Conservation (phyloP, 2,888 invertebrate genomes). For the Dermolepida albohirtum region DNA sequence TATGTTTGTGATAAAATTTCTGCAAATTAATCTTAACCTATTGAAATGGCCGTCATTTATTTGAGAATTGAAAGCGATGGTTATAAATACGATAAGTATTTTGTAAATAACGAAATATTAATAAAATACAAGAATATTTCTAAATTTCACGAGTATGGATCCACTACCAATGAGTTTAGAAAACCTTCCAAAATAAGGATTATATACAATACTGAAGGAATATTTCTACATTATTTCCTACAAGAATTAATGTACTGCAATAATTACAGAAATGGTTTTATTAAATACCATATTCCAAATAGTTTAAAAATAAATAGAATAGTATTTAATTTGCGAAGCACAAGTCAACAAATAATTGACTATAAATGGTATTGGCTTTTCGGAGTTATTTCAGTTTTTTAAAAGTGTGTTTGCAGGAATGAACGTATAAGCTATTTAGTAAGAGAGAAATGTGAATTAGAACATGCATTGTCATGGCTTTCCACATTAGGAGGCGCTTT, state of each 20-base stretch:
- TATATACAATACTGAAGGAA: constrained; percentile 51
- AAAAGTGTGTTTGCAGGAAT: constrained; percentile 64
- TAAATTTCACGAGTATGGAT: background rate
- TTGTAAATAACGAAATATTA: constrained; percentile 21
- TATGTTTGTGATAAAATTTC: constrained; percentile 9
- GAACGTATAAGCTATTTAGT: constrained; percentile 65
- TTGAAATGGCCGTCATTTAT: constrained; percentile 39
- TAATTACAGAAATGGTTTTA: constrained; percentile 43
- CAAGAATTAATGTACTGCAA: constrained; percentile 51
- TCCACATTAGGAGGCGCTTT: constrained; percentile 97
- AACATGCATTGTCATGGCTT: constrained; percentile 91
- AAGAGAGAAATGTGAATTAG: constrained; percentile 79
- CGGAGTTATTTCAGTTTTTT: constrained; percentile 7
- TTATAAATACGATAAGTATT: constrained; percentile 39
- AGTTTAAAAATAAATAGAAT: constrained; percentile 14
- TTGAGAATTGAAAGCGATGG: constrained; percentile 42
- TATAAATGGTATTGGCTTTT: constrained; percentile 73
- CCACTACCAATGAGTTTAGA: background rate
- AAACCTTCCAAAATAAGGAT: constrained; percentile 14
- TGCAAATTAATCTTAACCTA: constrained; percentile 22
- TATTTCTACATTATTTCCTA: constrained; percentile 58
- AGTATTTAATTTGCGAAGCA: constrained; percentile 32
- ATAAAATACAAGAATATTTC: constrained; percentile 24
- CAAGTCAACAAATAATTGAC: constrained; percentile 71
- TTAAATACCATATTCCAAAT: constrained; percentile 29